Evolutionary conservation across 2,113 vertebrate species (phyloP).

Genomic region (Guaruba guarouba): DNA sequence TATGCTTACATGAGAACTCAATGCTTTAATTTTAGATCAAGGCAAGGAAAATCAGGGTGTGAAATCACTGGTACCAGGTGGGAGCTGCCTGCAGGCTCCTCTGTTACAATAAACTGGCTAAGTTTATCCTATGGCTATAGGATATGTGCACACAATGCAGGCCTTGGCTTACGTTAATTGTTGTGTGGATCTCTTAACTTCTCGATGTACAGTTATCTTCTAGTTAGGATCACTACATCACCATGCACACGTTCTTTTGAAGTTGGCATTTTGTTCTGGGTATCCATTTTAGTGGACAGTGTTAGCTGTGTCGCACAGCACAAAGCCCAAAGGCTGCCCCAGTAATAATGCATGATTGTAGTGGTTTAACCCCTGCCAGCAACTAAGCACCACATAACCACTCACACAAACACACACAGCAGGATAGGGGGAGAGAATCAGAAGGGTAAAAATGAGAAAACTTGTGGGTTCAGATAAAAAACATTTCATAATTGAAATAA

Average conservation of each 20-base stretch:
- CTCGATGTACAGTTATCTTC: neutral
- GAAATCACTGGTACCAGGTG: fast-evolving
- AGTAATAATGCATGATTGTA: neutral
- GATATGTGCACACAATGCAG: neutral
- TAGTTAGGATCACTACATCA: neutral
- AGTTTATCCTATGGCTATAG: neutral
- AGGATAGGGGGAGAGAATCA: no score
- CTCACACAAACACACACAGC: no score
- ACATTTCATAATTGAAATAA: no score
- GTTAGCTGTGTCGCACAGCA: neutral
- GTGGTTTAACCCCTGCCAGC: neutral
- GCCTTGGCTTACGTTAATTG: neutral
- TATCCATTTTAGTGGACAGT: neutral
- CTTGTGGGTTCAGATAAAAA: no score
- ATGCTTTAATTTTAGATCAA: neutral
- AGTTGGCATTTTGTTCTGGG: neutral
- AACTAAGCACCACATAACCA: no score
- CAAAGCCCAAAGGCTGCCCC: neutral
- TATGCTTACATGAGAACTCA: neutral
- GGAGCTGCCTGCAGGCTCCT: neutral
- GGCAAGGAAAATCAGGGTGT: neutral
- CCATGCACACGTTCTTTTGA: neutral
- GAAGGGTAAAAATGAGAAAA: no score
- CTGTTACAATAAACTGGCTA: neutral
- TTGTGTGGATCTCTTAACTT: neutral